Percentiles rank a stretch among this genome's conserved stretches.
These are phyloP conservation scores for Rhodophaea formosa DNA, from an alignment of 2,888 invertebrate genomes.

Conservation along the genomic window DNA sequence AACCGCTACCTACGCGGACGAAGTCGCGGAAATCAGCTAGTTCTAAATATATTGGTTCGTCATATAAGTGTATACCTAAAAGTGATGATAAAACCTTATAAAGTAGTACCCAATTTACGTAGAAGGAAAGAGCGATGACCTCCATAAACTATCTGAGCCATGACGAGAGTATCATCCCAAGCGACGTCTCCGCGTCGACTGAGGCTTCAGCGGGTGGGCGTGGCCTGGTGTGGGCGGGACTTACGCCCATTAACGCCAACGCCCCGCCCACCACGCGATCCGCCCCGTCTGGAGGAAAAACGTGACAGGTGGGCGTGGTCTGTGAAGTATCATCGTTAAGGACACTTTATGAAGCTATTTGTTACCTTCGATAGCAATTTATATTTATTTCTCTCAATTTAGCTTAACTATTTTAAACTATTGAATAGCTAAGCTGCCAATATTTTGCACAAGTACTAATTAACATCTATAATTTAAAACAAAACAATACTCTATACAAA, in stretches of 20 bases:
- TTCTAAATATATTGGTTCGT: no score
- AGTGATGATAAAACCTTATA: not conserved
- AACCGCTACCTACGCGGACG: no score
- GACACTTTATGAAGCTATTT: slow-evolving; percentile 79
- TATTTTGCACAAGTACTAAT: not conserved
- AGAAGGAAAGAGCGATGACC: not conserved
- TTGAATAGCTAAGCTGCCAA: not conserved
- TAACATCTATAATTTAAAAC: not conserved
- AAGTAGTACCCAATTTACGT: not conserved
- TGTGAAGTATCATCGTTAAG: slow-evolving; percentile 73
- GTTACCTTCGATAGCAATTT: slow-evolving; percentile 70
- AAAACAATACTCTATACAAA: not conserved
- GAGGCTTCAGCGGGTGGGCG: slow-evolving; percentile 67
- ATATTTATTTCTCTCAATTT: slow-evolving; percentile 44
- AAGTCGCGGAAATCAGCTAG: no score
- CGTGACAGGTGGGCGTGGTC: slow-evolving; percentile 71
- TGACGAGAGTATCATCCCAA: slow-evolving; percentile 53
- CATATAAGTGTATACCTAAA: not conserved
- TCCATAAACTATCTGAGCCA: not conserved
- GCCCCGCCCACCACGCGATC: slow-evolving; percentile 53
- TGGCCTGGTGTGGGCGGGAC: slow-evolving; percentile 57
- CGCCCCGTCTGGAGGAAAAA: slow-evolving; percentile 60
- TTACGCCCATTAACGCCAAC: slow-evolving; percentile 36
- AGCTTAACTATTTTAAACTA: slow-evolving; percentile 15
- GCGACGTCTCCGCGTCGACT: slow-evolving; percentile 65